phyloP scores from a whole-genome alignment of 2,113 vertebrate species.

The Crotalus horridus region DNA sequence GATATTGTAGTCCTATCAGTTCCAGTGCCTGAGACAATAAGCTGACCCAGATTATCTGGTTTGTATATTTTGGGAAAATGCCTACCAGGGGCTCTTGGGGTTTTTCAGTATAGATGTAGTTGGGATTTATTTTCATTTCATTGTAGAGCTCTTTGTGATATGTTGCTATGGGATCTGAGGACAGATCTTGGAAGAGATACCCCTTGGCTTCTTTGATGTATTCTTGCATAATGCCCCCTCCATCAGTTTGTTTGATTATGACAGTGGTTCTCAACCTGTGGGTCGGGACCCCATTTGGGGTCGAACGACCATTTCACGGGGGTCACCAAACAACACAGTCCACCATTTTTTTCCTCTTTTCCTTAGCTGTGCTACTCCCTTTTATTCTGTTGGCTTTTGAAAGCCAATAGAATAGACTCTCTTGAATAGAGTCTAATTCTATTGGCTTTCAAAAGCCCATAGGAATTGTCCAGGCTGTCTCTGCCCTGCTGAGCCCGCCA shows the following conservation, averaged over 20 bases:
- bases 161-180: background rate
- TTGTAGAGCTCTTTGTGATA: background rate
- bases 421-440: no score
- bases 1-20: background rate
- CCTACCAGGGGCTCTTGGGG: background rate
- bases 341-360: no score
- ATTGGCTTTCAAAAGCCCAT: no score
- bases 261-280: background rate
- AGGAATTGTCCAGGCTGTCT: no score
- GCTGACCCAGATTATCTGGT: background rate
- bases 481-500: no score
- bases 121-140: background rate
- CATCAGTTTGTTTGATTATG: background rate
- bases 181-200: background rate
- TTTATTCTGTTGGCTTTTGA: no score
- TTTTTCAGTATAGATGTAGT: background rate
- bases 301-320: no score
- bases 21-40: background rate
- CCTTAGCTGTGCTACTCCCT: no score
- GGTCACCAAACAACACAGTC: no score
- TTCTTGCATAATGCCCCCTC: background rate
- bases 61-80: background rate
- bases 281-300: no score
- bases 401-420: no score
- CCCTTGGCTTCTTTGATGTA: background rate